Percentiles rank a stretch among this genome's conserved stretches.
These are phyloP conservation scores for Fabriciana adippe DNA, from an alignment of 2,888 invertebrate genomes.

Conservation along the genomic window DNA sequence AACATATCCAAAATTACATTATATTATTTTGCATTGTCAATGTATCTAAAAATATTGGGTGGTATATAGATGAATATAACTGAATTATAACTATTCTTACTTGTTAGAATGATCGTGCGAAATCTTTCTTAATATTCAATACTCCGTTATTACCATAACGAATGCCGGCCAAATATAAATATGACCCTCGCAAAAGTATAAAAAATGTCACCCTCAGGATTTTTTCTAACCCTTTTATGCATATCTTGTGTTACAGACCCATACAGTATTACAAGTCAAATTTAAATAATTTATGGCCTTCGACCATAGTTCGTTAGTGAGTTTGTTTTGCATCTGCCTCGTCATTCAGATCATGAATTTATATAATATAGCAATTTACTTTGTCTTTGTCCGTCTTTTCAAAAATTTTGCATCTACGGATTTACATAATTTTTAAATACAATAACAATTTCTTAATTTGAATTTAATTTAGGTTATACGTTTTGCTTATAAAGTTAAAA, in stretches of 20 bases:
- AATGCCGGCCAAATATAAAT: slow-evolving; percentile 60
- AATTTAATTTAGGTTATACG: no score
- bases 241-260: slow-evolving; percentile 71
- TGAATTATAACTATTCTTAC: slow-evolving; percentile 16
- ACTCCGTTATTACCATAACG: slow-evolving; percentile 63
- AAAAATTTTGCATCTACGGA: no score
- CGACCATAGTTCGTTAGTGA: slow-evolving; percentile 61
- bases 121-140: slow-evolving; percentile 65
- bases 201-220: slow-evolving; percentile 73
- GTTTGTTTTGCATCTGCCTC: slow-evolving; percentile 70
- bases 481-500: no score
- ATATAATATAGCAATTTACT: not conserved
- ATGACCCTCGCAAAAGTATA: slow-evolving; percentile 62
- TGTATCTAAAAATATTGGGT: not conserved
- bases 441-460: no score
- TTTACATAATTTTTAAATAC: not conserved
- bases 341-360: slow-evolving; percentile 33
- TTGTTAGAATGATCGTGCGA: slow-evolving; percentile 61
- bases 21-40: not conserved
- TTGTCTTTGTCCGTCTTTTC: not conserved
- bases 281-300: slow-evolving; percentile 79
- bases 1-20: not conserved
- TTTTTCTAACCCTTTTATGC: slow-evolving; percentile 80
- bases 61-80: not conserved
- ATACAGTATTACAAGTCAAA: slow-evolving; percentile 79